Evolutionary conservation across 2,888 invertebrate species (phyloP).

Genomic region (Aleiodes testaceus): DNA sequence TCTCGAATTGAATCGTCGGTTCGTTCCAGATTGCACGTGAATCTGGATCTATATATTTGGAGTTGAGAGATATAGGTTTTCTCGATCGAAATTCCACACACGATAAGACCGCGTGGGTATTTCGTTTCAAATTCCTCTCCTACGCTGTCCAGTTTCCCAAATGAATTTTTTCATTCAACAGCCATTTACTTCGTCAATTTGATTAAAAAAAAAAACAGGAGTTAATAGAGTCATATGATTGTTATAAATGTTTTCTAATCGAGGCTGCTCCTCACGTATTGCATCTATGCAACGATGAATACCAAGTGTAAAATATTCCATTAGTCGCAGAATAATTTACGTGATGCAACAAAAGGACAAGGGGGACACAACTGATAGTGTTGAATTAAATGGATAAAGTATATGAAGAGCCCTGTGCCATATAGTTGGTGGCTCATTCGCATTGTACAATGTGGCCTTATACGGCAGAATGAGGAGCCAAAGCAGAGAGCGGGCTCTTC

Average conservation of each 20-base stretch:
- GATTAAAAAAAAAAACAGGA: background rate
- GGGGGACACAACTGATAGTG: background rate
- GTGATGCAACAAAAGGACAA: background rate
- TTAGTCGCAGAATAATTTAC: background rate
- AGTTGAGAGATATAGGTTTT: slow-evolving; percentile 48
- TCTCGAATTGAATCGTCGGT: slow-evolving; percentile 30
- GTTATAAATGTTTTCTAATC: slow-evolving; percentile 17
- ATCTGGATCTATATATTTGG: slow-evolving; percentile 7
- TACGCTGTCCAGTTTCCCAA: slow-evolving; percentile 29
- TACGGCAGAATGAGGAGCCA: slow-evolving; percentile 48
- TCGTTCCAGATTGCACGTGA: slow-evolving; percentile 22
- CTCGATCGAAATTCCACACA: slow-evolving; percentile 53
- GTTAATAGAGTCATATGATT: slow-evolving; percentile 13
- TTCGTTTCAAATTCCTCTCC: slow-evolving; percentile 58
- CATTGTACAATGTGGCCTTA: slow-evolving; percentile 52
- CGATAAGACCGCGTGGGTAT: slow-evolving; percentile 56
- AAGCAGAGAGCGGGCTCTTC: slow-evolving; percentile 36
- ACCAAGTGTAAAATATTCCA: slow-evolving; percentile 8
- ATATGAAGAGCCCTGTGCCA: slow-evolving; percentile 21
- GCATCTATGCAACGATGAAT: slow-evolving; percentile 19
- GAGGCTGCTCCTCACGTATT: slow-evolving; percentile 12
- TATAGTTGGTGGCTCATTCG: slow-evolving; percentile 35
- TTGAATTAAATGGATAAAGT: background rate
- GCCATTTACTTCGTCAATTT: slow-evolving; percentile 25
- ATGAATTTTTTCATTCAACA: slow-evolving; percentile 6